Conservation (phyloP, 2,888 invertebrate genomes). For the Phortica okadai region DNA sequence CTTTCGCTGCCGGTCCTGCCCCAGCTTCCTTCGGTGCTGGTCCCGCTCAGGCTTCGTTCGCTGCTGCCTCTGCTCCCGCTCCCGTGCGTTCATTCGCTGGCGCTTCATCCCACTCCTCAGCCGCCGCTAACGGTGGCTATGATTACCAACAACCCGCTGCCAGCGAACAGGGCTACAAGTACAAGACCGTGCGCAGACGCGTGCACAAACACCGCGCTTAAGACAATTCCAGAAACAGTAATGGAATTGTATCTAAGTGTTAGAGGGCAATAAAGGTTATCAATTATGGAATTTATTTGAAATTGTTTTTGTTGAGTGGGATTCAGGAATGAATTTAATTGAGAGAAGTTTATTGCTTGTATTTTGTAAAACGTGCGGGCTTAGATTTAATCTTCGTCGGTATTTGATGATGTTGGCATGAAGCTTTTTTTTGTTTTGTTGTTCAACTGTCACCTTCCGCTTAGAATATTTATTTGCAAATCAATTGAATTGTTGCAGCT, state of each 20-base stretch:
- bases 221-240: background rate
- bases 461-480: slow-evolving; percentile 49
- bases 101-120: slow-evolving; percentile 50
- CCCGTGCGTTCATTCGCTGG: slow-evolving; percentile 48
- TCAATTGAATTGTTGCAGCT: slow-evolving; percentile 39
- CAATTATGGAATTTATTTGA: background rate
- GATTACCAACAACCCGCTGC: slow-evolving; percentile 47
- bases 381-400: too few relatives aligned
- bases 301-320: background rate
- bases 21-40: slow-evolving; percentile 29
- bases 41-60: slow-evolving; percentile 40
- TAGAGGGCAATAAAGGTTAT: background rate
- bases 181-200: slow-evolving; percentile 62
- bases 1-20: slow-evolving; percentile 29
- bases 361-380: too few relatives aligned
- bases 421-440: too few relatives aligned
- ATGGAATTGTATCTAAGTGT: background rate
- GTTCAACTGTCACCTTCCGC: background rate
- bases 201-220: slow-evolving; percentile 60
- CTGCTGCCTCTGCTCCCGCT: slow-evolving; percentile 48
- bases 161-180: slow-evolving; percentile 55
- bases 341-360: too few relatives aligned
- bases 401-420: too few relatives aligned
- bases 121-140: slow-evolving; percentile 51
- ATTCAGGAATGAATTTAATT: background rate